A percentile compares a stretch with the other conserved stretches of the same genome.
Conservation (phyloP, 2,113 vertebrate species). For the Muntiacus reevesi region DNA sequence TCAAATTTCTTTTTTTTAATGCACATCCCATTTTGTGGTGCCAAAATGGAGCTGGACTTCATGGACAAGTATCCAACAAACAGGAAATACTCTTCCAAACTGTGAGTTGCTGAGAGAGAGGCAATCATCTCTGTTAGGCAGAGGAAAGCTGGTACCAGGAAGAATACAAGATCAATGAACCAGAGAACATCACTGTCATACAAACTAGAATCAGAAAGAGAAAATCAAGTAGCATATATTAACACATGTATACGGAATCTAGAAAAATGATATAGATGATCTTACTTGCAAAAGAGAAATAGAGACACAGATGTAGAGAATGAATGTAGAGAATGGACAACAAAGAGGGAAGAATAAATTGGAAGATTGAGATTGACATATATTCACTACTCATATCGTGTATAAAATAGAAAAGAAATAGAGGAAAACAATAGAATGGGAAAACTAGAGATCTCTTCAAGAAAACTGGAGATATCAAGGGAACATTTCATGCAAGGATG, state of each 20-base stretch:
- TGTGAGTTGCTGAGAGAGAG: background rate
- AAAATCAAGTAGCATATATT: background rate
- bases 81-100: background rate
- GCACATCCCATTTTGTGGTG: background rate
- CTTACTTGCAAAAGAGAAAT: background rate
- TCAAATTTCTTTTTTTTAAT: background rate
- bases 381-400: background rate
- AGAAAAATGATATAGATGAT: background rate
- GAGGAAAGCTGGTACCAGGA: background rate
- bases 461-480: background rate
- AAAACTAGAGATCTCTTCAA: background rate
- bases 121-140: background rate
- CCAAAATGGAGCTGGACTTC: background rate
- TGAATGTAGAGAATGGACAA: background rate
- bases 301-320: background rate
- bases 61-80: background rate
- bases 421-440: background rate
- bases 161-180: background rate
- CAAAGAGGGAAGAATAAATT: background rate
- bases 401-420: background rate
- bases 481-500: background rate
- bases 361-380: background rate
- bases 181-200: background rate
- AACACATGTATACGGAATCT: background rate
- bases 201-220: background rate